Evolutionary conservation across 1,140 invertebrate species (phyloP).

Genomic region (Pantala flavescens): DNA sequence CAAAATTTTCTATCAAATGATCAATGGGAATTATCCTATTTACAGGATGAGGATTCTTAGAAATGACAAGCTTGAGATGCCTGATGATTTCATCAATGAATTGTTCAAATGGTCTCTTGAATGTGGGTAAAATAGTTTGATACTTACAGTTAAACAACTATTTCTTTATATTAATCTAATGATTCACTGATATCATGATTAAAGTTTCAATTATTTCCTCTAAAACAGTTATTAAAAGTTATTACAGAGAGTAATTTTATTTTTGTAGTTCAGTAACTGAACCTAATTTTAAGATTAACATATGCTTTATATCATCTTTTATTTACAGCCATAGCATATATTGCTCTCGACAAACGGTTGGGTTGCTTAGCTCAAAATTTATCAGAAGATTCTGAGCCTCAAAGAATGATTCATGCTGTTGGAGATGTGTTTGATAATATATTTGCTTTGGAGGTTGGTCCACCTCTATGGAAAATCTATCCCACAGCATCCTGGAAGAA

Average conservation of each 20-base stretch:
- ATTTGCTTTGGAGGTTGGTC: conserved; percentile 33
- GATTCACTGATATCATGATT: too few species aligned
- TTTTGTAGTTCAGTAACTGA: too few species aligned
- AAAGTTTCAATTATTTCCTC: too few species aligned
- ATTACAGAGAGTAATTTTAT: too few species aligned
- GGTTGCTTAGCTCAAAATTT: conserved; percentile 29
- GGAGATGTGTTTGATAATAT: conserved; percentile 29
- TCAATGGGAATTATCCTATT: neutral
- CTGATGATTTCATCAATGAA: conserved; percentile 22
- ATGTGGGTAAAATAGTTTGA: conserved; percentile 23
- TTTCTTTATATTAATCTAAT: too few species aligned
- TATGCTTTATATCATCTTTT: neutral
- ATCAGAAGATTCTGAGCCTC: conserved; percentile 26
- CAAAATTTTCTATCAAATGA: too few species aligned
- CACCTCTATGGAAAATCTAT: conserved; percentile 56
- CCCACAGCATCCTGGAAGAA: conserved; percentile 46
- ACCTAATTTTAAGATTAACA: too few species aligned
- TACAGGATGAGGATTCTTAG: conserved; percentile 17
- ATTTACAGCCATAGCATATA: conserved; percentile 25
- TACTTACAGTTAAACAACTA: too few species aligned
- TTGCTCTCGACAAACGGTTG: conserved; percentile 34
- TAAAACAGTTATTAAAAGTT: too few species aligned
- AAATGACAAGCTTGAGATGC: conserved; percentile 18
- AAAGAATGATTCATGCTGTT: conserved; percentile 31
- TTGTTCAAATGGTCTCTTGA: conserved; percentile 30